Conservation (phyloP, 2,113 vertebrate genomes). For the Panthera uncia region DNA sequence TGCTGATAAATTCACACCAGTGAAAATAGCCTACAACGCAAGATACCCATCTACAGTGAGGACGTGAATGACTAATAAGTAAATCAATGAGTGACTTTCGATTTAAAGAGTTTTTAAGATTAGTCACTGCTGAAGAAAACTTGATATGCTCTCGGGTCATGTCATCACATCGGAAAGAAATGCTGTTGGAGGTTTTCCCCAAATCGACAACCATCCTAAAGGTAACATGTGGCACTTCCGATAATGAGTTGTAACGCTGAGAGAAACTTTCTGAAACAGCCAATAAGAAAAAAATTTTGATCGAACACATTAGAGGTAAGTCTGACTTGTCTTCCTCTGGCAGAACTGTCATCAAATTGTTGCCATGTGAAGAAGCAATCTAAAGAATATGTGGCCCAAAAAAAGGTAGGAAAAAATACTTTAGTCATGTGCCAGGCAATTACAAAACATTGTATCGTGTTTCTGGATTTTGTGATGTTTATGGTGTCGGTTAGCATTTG, state of each 20-base stretch:
- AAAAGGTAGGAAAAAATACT: not conserved
- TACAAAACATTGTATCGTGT: not conserved
- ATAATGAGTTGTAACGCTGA: not conserved
- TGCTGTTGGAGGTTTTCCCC: not conserved
- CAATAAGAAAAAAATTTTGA: not conserved
- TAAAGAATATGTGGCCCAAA: not conserved
- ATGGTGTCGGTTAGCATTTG: not conserved
- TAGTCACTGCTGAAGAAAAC: constrained; percentile 15
- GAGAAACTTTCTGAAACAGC: not conserved
- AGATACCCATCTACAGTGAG: not conserved
- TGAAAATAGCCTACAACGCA: not conserved
- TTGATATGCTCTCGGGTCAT: not conserved
- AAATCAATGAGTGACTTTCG: constrained; percentile 6
- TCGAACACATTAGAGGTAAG: not conserved
- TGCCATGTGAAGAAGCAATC: not conserved
- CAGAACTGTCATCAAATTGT: not conserved
- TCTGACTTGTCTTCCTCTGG: not conserved
- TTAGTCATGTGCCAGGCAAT: not conserved
- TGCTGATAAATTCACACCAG: not conserved
- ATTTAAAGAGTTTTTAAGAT: not conserved
- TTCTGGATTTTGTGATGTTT: constrained; percentile 4
- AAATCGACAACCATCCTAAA: constrained; percentile 14
- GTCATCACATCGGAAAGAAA: not conserved
- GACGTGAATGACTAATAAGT: not conserved
- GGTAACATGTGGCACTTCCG: not conserved